Conservation (phyloP, 2,888 invertebrate genomes). For the Standfussiana lucernea region DNA sequence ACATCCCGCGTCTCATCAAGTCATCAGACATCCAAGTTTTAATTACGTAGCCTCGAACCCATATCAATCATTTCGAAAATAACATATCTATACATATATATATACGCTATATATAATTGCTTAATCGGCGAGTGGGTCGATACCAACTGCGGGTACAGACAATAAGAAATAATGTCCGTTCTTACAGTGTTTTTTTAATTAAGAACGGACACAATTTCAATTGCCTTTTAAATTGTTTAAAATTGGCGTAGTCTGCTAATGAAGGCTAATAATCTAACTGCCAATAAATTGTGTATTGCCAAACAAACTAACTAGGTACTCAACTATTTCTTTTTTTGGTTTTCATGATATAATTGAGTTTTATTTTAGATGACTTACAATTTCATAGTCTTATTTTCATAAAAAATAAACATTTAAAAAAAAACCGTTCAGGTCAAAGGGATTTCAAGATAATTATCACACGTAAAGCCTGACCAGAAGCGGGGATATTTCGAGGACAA, state of each 20-base stretch:
- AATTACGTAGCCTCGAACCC: slow-evolving; percentile 50
- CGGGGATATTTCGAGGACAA: neutral
- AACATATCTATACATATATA: slow-evolving; percentile 10
- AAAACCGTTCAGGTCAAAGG: neutral
- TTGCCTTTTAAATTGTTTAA: slow-evolving; percentile 73
- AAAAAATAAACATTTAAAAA: neutral
- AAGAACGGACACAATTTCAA: slow-evolving; percentile 72
- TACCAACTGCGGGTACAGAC: slow-evolving; percentile 48
- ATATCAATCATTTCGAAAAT: slow-evolving; percentile 57
- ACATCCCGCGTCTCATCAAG: slow-evolving; percentile 27
- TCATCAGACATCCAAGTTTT: slow-evolving; percentile 37
- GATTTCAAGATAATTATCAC: neutral
- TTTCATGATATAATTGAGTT: neutral
- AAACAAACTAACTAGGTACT: slow-evolving; percentile 33
- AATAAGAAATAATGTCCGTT: slow-evolving; percentile 70
- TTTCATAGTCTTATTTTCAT: neutral
- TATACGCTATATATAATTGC: slow-evolving; percentile 56
- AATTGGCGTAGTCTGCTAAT: slow-evolving; percentile 60
- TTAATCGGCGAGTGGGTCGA: slow-evolving; percentile 72
- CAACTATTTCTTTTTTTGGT: neutral
- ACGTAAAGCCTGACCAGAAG: neutral
- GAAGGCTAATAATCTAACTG: slow-evolving; percentile 52
- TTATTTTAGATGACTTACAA: neutral
- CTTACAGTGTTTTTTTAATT: slow-evolving; percentile 77
- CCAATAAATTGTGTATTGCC: slow-evolving; percentile 46